Base-by-base conservation (phyloP, 2,113 vertebrate species). In the Ciconia stormi region DNA sequence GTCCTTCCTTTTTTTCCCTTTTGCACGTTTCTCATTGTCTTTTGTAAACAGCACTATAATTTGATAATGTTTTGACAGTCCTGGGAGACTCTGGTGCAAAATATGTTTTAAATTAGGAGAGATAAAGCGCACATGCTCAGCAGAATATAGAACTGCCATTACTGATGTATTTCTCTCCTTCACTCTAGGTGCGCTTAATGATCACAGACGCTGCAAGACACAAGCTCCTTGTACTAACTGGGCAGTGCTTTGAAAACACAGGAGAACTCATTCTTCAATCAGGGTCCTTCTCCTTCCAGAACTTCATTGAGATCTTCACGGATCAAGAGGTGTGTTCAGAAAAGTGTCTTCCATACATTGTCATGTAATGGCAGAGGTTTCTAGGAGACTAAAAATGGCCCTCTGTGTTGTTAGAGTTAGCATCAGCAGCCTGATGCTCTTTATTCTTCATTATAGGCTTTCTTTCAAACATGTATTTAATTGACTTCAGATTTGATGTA, bases 281-380 rank as follows among this genome's bases (percentile, higher is more conserved):
- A 34, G 99, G 99, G 69, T 98, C 99, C 23, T 99, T 99, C 98
- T 99, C 99, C 72, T 99, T 99, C 98, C 98, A 98, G 91, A 99
- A 98, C 79, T 99, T 99, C 97, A 99, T 99, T 86, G 99, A 99
- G 97, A 99, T 99, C 96, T 99, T 99, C 95, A 99, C 99, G 2
- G 99, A 99, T 95, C 99, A 99, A 98, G 99, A 99, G 99, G 99
- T 99, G 77, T 88, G 98, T 93, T 85, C 27, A 52, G 42, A 87
- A 56, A 78, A 84, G 8, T 56, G 23, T 47, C 20, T 76, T 74
- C 66, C 5, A 9, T 80, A 21, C 2, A 8, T n/a, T 84, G 16
- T 47, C 8, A 16, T 3, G 3, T 30, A 19, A 21, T 81, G 40
- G 70, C 14, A 63, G 10, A 34, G 14, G 10, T 62, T 71, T 65